Evolutionary conservation across 2,888 invertebrate species (phyloP).

Genomic region (Pollenia angustigena): DNA sequence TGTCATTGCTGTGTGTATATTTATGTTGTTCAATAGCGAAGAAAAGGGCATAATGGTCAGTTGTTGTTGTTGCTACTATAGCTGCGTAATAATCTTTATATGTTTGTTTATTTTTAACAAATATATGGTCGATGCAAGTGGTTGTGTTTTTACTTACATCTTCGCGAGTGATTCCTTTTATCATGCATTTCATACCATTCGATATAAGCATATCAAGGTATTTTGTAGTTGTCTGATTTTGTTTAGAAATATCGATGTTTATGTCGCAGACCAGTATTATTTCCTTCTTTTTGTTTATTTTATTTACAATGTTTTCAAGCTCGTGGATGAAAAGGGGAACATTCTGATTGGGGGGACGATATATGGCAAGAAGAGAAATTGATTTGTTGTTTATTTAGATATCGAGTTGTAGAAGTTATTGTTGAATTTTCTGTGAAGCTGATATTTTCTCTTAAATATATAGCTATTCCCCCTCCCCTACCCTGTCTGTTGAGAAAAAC

Average conservation of each 20-base stretch:
- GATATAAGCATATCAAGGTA: not conserved
- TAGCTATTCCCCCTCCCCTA: not conserved
- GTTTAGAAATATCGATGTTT: constrained; percentile 33
- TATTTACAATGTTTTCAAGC: constrained; percentile 1
- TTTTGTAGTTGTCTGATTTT: constrained; percentile 1
- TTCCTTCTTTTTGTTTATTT: constrained; percentile 23
- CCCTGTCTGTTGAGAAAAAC: not conserved
- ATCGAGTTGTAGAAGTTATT: not conserved
- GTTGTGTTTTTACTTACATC: not conserved
- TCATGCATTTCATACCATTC: constrained; percentile 6
- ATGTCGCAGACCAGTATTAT: constrained; percentile 33
- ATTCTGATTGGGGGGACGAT: constrained; percentile 21
- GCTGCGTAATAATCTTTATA: too few species aligned
- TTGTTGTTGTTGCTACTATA: too few species aligned
- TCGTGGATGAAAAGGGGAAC: constrained; percentile 13
- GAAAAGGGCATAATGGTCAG: too few species aligned
- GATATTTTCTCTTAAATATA: constrained; percentile 5
- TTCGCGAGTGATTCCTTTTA: constrained; percentile 12
- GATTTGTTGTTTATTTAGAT: not conserved
- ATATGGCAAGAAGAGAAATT: not conserved
- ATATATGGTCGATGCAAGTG: not conserved
- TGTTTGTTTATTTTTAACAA: too few species aligned
- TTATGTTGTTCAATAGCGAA: too few species aligned
- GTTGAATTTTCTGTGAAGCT: not conserved
- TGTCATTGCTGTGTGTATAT: too few species aligned